Percentiles rank a stretch among this genome's conserved stretches.
These are phyloP conservation scores for Hecatera dysodea DNA, from an alignment of 2,888 invertebrate species.

Conservation along the genomic window DNA sequence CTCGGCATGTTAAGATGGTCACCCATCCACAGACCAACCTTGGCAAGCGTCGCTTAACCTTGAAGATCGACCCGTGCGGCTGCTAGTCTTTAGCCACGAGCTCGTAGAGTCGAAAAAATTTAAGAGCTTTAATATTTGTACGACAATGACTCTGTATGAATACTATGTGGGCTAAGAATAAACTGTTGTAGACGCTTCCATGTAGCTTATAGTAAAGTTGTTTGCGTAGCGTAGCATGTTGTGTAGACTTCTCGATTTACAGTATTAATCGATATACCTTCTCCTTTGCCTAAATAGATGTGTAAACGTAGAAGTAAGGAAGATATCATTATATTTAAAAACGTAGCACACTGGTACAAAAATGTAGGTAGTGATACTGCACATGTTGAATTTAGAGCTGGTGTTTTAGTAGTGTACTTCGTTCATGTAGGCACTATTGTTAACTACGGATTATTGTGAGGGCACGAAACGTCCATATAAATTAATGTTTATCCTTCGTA, in stretches of 20 bases:
- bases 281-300: conserved; percentile 72
- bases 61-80: no score
- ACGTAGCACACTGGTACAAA: conserved; percentile 59
- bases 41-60: no score
- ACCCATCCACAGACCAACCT: no score
- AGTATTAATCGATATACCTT: conserved; percentile 81
- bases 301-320: conserved; percentile 56
- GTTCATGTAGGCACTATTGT: not conserved
- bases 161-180: conserved; percentile 26
- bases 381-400: conserved; percentile 50
- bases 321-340: conserved; percentile 64
- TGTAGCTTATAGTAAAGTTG: conserved; percentile 78
- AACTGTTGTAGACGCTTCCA: conserved; percentile 82
- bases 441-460: conserved; percentile 17
- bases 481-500: no score
- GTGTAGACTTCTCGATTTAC: conserved; percentile 77
- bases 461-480: not conserved
- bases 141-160: not conserved
- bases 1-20: no score
- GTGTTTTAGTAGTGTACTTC: conserved; percentile 8
- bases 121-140: conserved; percentile 33
- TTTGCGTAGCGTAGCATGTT: conserved; percentile 69
- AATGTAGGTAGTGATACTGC: conserved; percentile 50
- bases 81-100: no score
- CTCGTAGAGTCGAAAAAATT: not conserved